Conservation (phyloP, 2,888 invertebrate genomes). For the Nezara viridula region DNA sequence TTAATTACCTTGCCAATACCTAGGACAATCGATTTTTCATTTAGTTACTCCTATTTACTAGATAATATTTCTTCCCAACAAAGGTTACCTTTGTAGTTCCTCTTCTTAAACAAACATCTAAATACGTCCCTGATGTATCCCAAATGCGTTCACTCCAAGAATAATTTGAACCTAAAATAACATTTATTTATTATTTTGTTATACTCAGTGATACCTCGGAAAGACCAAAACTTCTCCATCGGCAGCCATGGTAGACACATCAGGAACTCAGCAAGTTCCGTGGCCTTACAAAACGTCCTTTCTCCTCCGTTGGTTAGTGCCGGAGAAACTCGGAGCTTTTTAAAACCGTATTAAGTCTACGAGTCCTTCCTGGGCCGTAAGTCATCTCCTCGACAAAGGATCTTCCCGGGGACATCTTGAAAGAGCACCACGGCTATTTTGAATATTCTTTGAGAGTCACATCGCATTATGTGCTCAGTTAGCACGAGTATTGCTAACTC, state of each 20-base stretch:
- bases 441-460: neutral
- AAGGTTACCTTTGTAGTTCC: no score
- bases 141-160: no score
- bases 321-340: conserved; percentile 52
- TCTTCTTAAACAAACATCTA: no score
- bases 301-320: neutral
- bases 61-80: no score
- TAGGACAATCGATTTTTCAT: no score
- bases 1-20: no score
- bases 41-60: no score
- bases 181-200: no score
- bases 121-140: no score
- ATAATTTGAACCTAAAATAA: no score
- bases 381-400: conserved; percentile 42
- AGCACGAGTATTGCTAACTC: neutral
- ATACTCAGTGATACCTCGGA: no score
- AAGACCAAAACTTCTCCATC: no score
- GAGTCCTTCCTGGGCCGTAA: conserved; percentile 52
- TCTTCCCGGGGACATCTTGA: neutral
- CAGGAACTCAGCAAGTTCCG: neutral
- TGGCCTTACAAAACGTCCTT: neutral
- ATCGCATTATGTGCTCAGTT: conserved; percentile 18
- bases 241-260: neutral
- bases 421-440: conserved; percentile 11
- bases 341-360: conserved; percentile 56